Percentiles rank a stretch among this genome's conserved stretches.
Conservation (phyloP, 2,888 invertebrate species). For the Macrophya alboannulata region DNA sequence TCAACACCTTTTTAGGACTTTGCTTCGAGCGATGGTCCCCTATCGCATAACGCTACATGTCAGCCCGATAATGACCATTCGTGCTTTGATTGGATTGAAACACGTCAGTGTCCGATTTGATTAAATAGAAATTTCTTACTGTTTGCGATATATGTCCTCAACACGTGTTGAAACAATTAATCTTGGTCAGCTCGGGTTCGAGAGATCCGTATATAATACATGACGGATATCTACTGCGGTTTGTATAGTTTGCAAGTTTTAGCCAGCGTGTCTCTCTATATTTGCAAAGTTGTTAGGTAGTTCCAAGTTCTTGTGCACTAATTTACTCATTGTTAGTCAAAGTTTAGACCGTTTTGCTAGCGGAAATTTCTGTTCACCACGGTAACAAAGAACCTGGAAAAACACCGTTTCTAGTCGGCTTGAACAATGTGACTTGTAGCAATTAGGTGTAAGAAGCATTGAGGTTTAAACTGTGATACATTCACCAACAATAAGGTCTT, state of each 20-base stretch:
- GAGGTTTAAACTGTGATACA: background rate
- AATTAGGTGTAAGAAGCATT: background rate
- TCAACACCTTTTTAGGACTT: no score
- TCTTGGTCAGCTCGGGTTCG: background rate
- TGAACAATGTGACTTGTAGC: background rate
- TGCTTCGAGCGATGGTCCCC: no score
- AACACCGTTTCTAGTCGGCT: background rate
- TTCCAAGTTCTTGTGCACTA: constrained; percentile 15
- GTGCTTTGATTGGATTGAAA: background rate
- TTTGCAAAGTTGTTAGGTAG: background rate
- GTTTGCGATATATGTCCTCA: constrained; percentile 14
- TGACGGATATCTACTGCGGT: constrained; percentile 12
- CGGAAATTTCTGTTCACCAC: background rate
- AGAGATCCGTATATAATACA: background rate
- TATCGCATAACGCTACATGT: background rate
- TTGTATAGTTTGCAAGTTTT: background rate
- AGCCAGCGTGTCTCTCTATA: background rate
- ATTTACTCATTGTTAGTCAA: constrained; percentile 24
- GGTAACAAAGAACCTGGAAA: background rate
- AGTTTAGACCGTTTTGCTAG: background rate
- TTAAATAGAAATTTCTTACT: background rate
- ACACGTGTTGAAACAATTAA: constrained; percentile 32
- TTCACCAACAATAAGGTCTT: background rate
- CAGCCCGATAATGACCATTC: background rate
- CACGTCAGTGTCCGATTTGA: background rate